Evolutionary conservation across 2,888 invertebrate species (phyloP), one percentile per base, ranked within the genome.

Genomic region (Adineta ricciae): DNA sequence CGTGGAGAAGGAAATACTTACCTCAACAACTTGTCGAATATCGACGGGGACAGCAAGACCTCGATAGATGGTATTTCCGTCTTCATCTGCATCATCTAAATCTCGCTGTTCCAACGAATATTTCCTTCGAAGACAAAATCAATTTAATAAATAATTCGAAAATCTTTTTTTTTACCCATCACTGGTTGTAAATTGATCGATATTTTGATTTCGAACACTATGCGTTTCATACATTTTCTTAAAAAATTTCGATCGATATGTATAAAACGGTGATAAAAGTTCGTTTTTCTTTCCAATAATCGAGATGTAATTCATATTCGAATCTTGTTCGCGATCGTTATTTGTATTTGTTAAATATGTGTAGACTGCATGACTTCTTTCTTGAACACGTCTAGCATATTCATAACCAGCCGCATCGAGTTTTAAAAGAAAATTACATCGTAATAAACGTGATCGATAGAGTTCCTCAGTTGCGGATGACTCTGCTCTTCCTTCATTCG

Each of bases 361-460:
- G 27, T 64, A 64, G 11, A 24, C 24, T 2, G 27, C 27, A 64
- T 64, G 56, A 27, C 56, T 64, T 5, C 14, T 27, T 64, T 64
- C 27, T 64, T 64, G 56, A 21, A 64, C 24, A 64, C 27, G 27
- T 64, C 56, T 64, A 27, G 27, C 56, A 27, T 64, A 64, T 64
- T 64, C 56, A 64, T 64, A 64, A 27, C 56, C 56, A 27, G 24
- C 56, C 27, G 56, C 56, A 64, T 64, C 56, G 8, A 27, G 56
- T 64, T 64, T 64, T 64, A 64, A 64, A 27, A 64, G 56, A 64
- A 64, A 64, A 64, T 64, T 64, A 64, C 56, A 64, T 27, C 56
- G 56, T 64, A 64, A 64, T 27, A 64, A 64, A 64, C 56, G 56
- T 27, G 56, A 64, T 27, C 56, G 56, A 64, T 27, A 64, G 11